Base-by-base conservation (phyloP, 2,797 vertebrate species). In the Alosa sapidissima region DNA sequence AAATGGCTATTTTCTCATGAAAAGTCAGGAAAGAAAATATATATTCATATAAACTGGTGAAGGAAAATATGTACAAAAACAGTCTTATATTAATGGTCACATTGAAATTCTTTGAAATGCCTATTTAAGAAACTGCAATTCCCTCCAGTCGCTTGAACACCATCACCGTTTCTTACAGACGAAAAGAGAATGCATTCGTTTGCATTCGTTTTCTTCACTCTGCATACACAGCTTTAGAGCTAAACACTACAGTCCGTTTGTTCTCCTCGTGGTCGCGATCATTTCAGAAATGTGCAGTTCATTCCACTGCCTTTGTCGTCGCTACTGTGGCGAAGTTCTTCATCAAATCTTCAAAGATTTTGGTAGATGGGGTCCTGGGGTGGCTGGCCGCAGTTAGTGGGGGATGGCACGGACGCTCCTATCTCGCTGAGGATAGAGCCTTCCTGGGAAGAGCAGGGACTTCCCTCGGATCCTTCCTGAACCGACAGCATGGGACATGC, bases 321-420 rank as follows among this genome's bases (percentile, higher is more conserved):
- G 33, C 5, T 5, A 8, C 36, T 36, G 68, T 36, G 36, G 16
- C 14, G 36, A 75, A 13, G 19, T 14, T 13, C 2, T 54, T 14
- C 54, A 14, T 86, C 48, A 36, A 78, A 84, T 81, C 24, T 90
- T 96, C 94, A 99, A 94, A 99, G 96, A 89, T 97, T 97, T 91
- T 99, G 97, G 90, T 99, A 99, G 89, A 98, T 96, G 0, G 96
- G 96, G 88, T 97, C 96, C 83, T 93, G 95, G 28, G 94, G 81
- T 68, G 94, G 90, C 28, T 91, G 95, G 47, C 92, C 91, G 68
- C 90, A 87, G 82, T 84, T 85, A 47, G 92, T 94, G 0, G 89
- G 95, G 62, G 96, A 93, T 3, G 95, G 95, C 81, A 91, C 93
- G 81, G 90, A 90, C 85, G 92, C 91, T 7, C 92, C 92, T 0